A percentile compares a stretch with the other conserved stretches of the same genome.
These are phyloP conservation scores for Cyprinus carpio DNA, from an alignment of 2,113 vertebrate genomes.

Conservation along the genomic window DNA sequence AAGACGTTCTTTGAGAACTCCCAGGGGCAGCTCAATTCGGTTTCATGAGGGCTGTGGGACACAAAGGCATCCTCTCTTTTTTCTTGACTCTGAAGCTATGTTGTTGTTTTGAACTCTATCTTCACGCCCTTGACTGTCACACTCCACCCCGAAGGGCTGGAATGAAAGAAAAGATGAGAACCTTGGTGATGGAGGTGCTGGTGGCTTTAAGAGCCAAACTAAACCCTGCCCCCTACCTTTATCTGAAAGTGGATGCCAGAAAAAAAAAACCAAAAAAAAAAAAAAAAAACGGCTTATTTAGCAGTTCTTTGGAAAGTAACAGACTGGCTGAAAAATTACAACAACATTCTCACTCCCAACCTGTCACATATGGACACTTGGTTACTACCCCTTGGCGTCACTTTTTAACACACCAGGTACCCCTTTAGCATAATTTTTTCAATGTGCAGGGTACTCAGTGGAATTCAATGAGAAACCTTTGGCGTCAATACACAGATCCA, in stretches of 20 bases:
- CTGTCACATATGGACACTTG: too few relatives aligned
- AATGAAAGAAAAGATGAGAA: conserved; percentile 43
- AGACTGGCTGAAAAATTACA: too few relatives aligned
- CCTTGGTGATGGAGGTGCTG: conserved; percentile 52
- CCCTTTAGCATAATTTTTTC: neutral
- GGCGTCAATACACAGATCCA: too few relatives aligned
- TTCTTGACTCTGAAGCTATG: conserved; percentile 13
- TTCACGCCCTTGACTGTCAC: conserved; percentile 58
- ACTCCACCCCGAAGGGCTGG: conserved; percentile 41
- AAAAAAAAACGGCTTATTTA: too few relatives aligned
- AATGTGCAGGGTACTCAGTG: neutral
- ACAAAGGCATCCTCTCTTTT: conserved; percentile 31
- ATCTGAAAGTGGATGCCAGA: neutral
- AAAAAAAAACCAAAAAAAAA: too few relatives aligned
- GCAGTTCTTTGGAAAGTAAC: too few relatives aligned
- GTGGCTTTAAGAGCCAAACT: conserved; percentile 42
- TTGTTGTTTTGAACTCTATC: conserved; percentile 46
- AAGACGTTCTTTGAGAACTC: conserved; percentile 19
- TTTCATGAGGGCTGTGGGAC: conserved; percentile 27
- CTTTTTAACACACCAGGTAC: too few relatives aligned
- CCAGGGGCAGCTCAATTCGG: neutral
- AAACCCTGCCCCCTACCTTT: neutral
- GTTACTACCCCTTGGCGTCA: too few relatives aligned
- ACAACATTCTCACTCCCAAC: neutral
- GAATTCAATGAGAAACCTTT: too few relatives aligned